Evolutionary conservation across 2,888 invertebrate genomes (phyloP).

Genomic region (Taphrorychus bicolor): DNA sequence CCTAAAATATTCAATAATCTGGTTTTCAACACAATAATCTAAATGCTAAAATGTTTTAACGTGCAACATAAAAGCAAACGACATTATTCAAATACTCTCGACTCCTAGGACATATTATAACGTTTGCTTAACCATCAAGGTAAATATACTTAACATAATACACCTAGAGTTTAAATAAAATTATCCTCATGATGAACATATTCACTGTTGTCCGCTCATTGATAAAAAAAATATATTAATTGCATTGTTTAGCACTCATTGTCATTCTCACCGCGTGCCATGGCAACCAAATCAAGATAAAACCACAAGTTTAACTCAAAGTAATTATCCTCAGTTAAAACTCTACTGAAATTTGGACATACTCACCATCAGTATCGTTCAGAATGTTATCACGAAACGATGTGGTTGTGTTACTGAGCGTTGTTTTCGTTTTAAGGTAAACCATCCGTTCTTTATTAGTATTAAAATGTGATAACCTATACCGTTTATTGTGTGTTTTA

Average conservation of each 20-base stretch:
- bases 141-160: too few relatives aligned
- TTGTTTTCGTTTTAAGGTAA: constrained; percentile 13
- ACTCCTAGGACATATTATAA: too few relatives aligned
- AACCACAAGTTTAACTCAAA: background rate
- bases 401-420: constrained; percentile 11
- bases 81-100: too few relatives aligned
- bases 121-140: too few relatives aligned
- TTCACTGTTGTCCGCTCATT: background rate
- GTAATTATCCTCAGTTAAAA: background rate
- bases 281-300: background rate
- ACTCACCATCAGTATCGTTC: constrained; percentile 11
- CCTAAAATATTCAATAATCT: too few relatives aligned
- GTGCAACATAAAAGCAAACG: too few relatives aligned
- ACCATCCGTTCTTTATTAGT: background rate
- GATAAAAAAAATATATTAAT: background rate
- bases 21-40: too few relatives aligned
- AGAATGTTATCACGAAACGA: constrained; percentile 28
- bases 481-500: background rate
- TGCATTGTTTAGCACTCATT: background rate
- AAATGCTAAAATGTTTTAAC: too few relatives aligned
- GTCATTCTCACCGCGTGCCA: background rate
- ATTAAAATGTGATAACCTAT: background rate
- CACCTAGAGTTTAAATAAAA: too few relatives aligned
- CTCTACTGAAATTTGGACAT: background rate
- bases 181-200: too few relatives aligned